A percentile compares a stretch with the other conserved stretches of the same genome.
Conservation (phyloP, 2,113 vertebrate species). For the Sebastes fasciatus region DNA sequence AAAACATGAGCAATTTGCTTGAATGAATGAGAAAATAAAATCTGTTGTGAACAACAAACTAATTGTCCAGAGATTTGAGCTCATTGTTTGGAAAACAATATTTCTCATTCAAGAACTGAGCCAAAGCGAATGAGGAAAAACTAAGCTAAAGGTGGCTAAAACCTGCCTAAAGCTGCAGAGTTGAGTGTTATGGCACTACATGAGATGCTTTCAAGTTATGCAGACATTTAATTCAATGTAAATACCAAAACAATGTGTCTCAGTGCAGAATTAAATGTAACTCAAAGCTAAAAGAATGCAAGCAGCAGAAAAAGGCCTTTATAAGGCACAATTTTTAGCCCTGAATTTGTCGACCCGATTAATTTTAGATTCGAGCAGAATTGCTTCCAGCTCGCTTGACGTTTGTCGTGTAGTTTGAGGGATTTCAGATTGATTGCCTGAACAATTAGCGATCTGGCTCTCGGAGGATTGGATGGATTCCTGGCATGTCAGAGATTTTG, state of each 20-base stretch:
- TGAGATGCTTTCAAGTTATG: background rate
- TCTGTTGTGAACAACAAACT: too few relatives aligned
- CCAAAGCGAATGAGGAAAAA: background rate
- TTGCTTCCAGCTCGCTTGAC: background rate
- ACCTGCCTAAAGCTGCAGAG: background rate
- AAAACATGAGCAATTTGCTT: too few relatives aligned
- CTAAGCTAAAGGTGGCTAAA: background rate
- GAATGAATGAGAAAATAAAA: too few relatives aligned
- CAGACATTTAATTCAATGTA: background rate
- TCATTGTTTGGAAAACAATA: too few relatives aligned
- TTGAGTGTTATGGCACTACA: background rate
- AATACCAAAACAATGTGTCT: background rate
- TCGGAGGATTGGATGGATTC: background rate
- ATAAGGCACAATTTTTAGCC: background rate
- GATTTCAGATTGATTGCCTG: background rate
- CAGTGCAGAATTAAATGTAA: background rate
- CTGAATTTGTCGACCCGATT: background rate
- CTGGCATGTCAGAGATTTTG: background rate
- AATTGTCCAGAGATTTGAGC: too few relatives aligned
- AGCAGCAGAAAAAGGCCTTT: background rate
- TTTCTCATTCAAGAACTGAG: too few relatives aligned
- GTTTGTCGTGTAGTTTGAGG: background rate
- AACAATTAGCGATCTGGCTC: background rate
- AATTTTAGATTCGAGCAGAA: background rate
- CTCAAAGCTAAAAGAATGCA: background rate